Conservation (phyloP, 2,113 vertebrate species). For the Calidris pugnax region DNA sequence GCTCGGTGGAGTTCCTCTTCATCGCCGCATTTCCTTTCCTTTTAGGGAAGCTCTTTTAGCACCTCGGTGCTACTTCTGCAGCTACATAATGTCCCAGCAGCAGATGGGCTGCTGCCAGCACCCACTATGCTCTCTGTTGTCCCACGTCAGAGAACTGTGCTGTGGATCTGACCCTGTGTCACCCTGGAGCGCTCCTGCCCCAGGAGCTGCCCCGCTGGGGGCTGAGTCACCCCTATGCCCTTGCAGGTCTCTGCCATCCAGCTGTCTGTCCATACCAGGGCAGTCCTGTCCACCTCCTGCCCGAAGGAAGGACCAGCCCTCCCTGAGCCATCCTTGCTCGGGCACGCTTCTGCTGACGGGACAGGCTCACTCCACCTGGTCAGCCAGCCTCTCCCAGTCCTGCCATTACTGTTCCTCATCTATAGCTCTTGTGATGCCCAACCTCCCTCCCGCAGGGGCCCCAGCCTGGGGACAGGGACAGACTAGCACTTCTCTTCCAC, state of each 20-base stretch:
- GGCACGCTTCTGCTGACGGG: neutral
- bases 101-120: neutral
- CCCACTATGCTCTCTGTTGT: neutral
- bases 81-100: neutral
- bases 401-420: neutral
- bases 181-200: neutral
- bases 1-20: neutral
- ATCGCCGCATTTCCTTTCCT: neutral
- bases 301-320: neutral
- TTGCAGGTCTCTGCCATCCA: neutral
- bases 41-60: neutral
- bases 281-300: neutral
- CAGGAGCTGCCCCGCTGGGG: neutral
- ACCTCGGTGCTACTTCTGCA: neutral
- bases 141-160: fast-evolving
- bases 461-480: neutral
- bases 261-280: fast-evolving
- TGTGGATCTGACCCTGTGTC: neutral
- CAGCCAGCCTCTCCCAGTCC: fast-evolving
- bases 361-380: too few species aligned
- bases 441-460: neutral
- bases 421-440: too few species aligned
- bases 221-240: neutral
- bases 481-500: fast-evolving
- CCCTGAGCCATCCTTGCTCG: neutral